Evolutionary conservation across 2,797 vertebrate species (phyloP).

Genomic region (Coluber constrictor): DNA sequence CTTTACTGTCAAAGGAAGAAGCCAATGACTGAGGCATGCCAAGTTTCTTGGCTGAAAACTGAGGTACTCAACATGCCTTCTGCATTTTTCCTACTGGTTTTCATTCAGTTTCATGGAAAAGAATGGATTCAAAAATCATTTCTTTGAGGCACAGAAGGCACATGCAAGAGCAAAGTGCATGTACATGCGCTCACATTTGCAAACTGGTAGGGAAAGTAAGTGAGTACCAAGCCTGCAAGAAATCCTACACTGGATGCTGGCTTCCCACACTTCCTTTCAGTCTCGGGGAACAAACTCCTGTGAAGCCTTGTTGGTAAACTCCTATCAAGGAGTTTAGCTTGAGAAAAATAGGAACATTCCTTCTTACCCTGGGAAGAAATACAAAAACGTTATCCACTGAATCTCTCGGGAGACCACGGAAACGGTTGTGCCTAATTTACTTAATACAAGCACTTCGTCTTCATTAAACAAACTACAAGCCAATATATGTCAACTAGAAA

Average conservation of each 20-base stretch:
- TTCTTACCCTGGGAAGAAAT: not conserved
- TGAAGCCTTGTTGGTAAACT: not conserved
- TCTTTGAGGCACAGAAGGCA: too few relatives aligned
- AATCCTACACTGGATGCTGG: not conserved
- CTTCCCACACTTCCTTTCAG: not conserved
- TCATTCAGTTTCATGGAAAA: not conserved
- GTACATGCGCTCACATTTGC: too few relatives aligned
- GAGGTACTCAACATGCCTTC: not conserved
- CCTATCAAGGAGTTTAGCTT: not conserved
- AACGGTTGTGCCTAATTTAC: not conserved
- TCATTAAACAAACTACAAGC: not conserved
- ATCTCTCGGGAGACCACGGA: not conserved
- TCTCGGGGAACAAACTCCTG: not conserved
- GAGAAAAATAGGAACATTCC: not conserved
- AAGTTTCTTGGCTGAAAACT: not conserved
- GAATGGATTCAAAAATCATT: not conserved
- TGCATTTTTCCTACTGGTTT: not conserved
- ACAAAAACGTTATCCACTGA: not conserved
- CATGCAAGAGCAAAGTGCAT: too few relatives aligned
- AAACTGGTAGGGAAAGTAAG: too few relatives aligned
- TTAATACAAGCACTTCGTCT: not conserved
- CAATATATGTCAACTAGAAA: not conserved
- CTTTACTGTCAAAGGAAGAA: not conserved
- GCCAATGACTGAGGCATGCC: not conserved
- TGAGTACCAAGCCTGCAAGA: too few relatives aligned